phyloP scores from a whole-genome alignment of 2,888 invertebrate species.

The Tipula unca region DNA sequence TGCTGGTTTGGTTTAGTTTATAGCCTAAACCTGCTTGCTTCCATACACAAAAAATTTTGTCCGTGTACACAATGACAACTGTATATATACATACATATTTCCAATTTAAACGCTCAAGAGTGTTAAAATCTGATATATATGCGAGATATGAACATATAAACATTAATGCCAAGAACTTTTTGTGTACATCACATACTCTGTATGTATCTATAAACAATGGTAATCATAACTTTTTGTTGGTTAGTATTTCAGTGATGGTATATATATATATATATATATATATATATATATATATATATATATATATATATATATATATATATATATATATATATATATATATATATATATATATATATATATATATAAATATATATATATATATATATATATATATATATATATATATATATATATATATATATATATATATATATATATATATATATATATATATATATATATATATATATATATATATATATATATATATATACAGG shows the following conservation, averaged over 20 bases:
- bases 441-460: too few species aligned
- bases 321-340: too few species aligned
- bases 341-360: too few species aligned
- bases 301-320: too few species aligned
- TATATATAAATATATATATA: too few species aligned
- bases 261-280: background rate
- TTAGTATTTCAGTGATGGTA: background rate
- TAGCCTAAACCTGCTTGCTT: background rate
- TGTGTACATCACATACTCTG: background rate
- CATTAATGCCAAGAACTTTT: background rate
- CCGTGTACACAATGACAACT: background rate
- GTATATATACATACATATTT: too few species aligned
- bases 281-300: background rate
- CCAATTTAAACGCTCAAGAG: background rate
- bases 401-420: too few species aligned
- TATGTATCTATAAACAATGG: background rate
- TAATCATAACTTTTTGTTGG: background rate
- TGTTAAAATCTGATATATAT: background rate
- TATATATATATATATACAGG: too few species aligned
- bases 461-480: too few species aligned
- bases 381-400: too few species aligned
- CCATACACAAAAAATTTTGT: background rate
- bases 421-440: too few species aligned
- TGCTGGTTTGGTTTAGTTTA: background rate
- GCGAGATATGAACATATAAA: background rate